These are phyloP conservation scores for Clarias laeviceps DNA, from an alignment of 2,797 vertebrate species.

Conservation along the genomic window DNA sequence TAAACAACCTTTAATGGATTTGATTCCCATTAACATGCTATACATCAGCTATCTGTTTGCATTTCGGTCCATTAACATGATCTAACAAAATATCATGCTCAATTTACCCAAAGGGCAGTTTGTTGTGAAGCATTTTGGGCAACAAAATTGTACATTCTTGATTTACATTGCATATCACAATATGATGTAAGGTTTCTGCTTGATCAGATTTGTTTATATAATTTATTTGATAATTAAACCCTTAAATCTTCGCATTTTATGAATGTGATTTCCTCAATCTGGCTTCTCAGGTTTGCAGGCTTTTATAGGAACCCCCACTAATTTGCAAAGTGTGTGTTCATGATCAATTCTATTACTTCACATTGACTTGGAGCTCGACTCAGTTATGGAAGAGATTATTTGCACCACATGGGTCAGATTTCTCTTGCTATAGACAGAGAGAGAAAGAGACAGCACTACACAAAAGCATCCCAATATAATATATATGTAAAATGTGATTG, in stretches of 20 bases:
- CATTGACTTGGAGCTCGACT: not conserved
- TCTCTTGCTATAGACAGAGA: not conserved
- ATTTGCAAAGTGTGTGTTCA: not conserved
- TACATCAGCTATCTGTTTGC: slow-evolving; percentile 28
- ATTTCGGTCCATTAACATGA: slow-evolving; percentile 36
- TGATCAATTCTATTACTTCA: not conserved
- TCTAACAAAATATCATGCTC: slow-evolving; percentile 32
- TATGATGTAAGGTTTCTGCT: not conserved
- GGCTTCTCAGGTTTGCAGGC: not conserved
- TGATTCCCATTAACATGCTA: slow-evolving; percentile 19
- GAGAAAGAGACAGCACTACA: too few species aligned
- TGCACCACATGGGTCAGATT: not conserved
- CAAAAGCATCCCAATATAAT: not conserved
- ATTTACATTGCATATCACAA: not conserved
- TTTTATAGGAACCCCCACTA: not conserved
- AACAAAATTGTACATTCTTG: not conserved
- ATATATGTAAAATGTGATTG: not conserved
- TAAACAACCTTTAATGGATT: slow-evolving; percentile 36
- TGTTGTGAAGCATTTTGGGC: not conserved
- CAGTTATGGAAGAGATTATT: not conserved
- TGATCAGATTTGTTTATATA: too few species aligned
- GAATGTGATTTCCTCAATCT: not conserved
- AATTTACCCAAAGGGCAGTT: slow-evolving; percentile 24
- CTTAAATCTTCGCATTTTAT: not conserved
- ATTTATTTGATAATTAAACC: not conserved